These are phyloP conservation scores for Volucella inflata DNA, from an alignment of 2,888 invertebrate species.

Conservation along the genomic window DNA sequence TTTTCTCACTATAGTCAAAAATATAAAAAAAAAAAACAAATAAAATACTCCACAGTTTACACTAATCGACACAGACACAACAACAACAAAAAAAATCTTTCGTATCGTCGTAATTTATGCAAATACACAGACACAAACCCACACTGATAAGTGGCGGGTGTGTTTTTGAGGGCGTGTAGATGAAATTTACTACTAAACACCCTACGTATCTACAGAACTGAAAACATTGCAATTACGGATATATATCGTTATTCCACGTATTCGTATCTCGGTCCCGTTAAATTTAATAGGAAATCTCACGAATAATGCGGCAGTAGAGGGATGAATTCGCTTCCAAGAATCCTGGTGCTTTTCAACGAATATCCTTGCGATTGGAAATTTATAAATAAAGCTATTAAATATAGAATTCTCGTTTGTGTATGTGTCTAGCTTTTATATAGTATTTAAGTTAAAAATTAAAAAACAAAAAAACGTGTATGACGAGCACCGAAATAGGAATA, in stretches of 20 bases:
- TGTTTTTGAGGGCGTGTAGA: constrained; percentile 52
- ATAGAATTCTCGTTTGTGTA: not conserved
- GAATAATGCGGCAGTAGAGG: not conserved
- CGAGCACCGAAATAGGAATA: constrained; percentile 14
- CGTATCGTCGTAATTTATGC: constrained; percentile 61
- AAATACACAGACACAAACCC: constrained; percentile 36
- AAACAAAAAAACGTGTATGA: not conserved
- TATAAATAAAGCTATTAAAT: constrained; percentile 34
- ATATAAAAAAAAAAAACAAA: constrained; percentile 46
- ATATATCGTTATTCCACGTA: constrained; percentile 11
- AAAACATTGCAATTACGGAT: constrained; percentile 18
- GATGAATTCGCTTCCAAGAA: not conserved
- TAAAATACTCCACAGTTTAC: constrained; percentile 66
- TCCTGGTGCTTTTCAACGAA: not conserved
- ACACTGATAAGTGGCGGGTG: constrained; percentile 38
- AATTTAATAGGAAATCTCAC: not conserved
- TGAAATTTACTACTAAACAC: constrained; percentile 56
- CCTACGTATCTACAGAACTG: constrained; percentile 31
- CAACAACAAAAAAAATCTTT: constrained; percentile 60
- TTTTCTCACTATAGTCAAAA: constrained; percentile 17
- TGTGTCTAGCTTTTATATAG: constrained; percentile 31
- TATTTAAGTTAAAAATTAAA: constrained; percentile 32
- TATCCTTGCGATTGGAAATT: constrained; percentile 2
- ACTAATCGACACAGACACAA: constrained; percentile 70
- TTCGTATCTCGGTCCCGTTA: not conserved